phyloP scores from a whole-genome alignment of 2,113 vertebrate genomes.

The Ictalurus furcatus region DNA sequence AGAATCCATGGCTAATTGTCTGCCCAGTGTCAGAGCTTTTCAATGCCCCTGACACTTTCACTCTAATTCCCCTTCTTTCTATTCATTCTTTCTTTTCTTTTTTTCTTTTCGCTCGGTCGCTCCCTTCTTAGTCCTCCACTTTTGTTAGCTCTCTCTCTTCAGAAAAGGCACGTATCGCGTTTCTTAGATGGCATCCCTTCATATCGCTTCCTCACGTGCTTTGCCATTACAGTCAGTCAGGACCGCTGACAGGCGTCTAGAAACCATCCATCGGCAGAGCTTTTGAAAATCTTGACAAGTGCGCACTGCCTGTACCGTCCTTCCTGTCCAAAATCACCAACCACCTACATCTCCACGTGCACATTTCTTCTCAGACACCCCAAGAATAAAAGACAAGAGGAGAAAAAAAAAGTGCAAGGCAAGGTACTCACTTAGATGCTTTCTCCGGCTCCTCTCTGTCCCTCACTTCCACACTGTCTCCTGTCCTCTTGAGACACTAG shows the following conservation, averaged over 20 bases:
- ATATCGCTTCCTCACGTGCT: slow-evolving; percentile 26
- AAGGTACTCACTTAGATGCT: slow-evolving; percentile 62
- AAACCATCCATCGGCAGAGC: slow-evolving; percentile 34
- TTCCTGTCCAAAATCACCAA: not conserved
- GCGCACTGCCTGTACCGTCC: not conserved
- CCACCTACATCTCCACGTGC: slow-evolving; percentile 22
- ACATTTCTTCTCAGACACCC: slow-evolving; percentile 9
- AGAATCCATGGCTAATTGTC: slow-evolving; percentile 77
- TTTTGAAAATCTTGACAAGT: slow-evolving; percentile 13
- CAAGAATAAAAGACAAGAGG: slow-evolving; percentile 30
- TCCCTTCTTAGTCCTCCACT: slow-evolving; percentile 37
- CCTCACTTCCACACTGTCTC: slow-evolving; percentile 57
- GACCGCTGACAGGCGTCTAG: slow-evolving; percentile 9
- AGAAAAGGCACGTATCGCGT: slow-evolving; percentile 33
- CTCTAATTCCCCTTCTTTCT: slow-evolving; percentile 28
- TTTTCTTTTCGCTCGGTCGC: slow-evolving; percentile 8
- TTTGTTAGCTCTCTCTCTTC: slow-evolving; percentile 41
- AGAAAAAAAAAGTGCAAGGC: slow-evolving; percentile 15
- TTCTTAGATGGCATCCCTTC: slow-evolving; percentile 34
- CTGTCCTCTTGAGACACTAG: slow-evolving; percentile 44
- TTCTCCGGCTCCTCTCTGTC: slow-evolving; percentile 55
- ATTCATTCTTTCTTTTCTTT: slow-evolving; percentile 4
- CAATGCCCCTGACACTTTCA: slow-evolving; percentile 64
- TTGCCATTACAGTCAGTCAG: not conserved
- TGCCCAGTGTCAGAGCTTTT: slow-evolving; percentile 76